A percentile compares a stretch with the other conserved stretches of the same genome.
Conservation (phyloP, 1,140 invertebrate species). For the Caerostris darwini region DNA sequence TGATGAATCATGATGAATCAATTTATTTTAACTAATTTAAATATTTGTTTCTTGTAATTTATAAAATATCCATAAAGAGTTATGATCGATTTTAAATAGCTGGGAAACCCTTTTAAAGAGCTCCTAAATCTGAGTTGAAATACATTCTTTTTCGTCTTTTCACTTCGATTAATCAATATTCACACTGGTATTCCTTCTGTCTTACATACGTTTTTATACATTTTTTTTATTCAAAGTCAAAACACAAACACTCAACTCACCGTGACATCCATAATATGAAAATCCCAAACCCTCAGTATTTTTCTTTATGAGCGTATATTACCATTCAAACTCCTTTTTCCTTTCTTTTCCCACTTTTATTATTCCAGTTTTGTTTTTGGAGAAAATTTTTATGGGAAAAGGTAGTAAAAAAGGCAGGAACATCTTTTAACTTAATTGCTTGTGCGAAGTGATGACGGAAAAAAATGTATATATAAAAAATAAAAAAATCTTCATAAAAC, state of each 20-base stretch:
- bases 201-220: neutral
- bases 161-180: too few species aligned
- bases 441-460: neutral
- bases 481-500: conserved; percentile 28
- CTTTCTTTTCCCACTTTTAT: neutral
- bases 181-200: neutral
- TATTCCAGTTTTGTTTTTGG: conserved; percentile 57
- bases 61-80: too few species aligned
- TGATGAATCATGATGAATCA: too few species aligned
- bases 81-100: too few species aligned
- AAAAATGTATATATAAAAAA: neutral
- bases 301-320: neutral
- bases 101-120: too few species aligned
- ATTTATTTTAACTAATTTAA: too few species aligned
- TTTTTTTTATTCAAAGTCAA: neutral
- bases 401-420: conserved; percentile 62
- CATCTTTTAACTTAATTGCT: conserved; percentile 61
- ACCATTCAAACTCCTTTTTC: neutral
- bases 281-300: neutral
- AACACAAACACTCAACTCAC: neutral
- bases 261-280: neutral
- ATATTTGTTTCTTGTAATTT: too few species aligned
- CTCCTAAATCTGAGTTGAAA: neutral
- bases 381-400: conserved; percentile 53
- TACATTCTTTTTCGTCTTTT: neutral